Evolutionary conservation across 2,797 vertebrate species (phyloP), one percentile per base, ranked within the genome.

Genomic region (Pyrocephalus nanus): DNA sequence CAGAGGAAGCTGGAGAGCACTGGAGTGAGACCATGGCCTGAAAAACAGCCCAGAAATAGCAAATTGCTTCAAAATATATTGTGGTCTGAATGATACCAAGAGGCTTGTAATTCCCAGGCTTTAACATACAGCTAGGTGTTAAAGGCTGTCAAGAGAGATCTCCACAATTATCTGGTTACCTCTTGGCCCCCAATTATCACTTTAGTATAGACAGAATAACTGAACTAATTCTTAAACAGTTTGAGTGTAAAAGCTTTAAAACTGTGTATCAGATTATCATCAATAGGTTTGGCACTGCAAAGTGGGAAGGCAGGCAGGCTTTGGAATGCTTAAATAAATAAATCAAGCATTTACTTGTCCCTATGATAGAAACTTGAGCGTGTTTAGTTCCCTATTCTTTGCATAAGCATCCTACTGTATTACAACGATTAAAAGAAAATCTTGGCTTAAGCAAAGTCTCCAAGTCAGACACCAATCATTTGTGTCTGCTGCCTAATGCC

Each of bases 111-210:
- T 90, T 48, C 54, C 88, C 66, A 74, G 54, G 47, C 30, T 94
- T 83, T 65, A 93, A 61, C 22, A 30, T 67, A 67, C 90, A 77
- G 51, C 70, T 65, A 76, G 66, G 34, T 89, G 58, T 60, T 78
- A 78, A 91, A 86, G 18, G 42, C 66, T 80, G n/a, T 55, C n/a
- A 64, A 42, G 66, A 65, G 58, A 61, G 17, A 92, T 17, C 43
- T 43, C 65, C 88, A 17, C 40, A 40, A 43, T 74, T 40, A 77
- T 83, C 74, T 88, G 36, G 62, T 94, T 96, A 75, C 62, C 55
- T 93, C 92, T 92, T 69, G 93, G 66, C 58, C 38, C 32, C 47
- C 77, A 86, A 53, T 94, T 88, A 96, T 81, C 26, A 45, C 76
- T 81, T 91, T 8, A 53, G 54, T 23, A 12, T 47, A 89, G 79